A percentile compares a stretch with the other conserved stretches of the same genome.
phyloP scores from a whole-genome alignment of 2,888 invertebrate genomes.

The Lepidochrysops patricia region DNA sequence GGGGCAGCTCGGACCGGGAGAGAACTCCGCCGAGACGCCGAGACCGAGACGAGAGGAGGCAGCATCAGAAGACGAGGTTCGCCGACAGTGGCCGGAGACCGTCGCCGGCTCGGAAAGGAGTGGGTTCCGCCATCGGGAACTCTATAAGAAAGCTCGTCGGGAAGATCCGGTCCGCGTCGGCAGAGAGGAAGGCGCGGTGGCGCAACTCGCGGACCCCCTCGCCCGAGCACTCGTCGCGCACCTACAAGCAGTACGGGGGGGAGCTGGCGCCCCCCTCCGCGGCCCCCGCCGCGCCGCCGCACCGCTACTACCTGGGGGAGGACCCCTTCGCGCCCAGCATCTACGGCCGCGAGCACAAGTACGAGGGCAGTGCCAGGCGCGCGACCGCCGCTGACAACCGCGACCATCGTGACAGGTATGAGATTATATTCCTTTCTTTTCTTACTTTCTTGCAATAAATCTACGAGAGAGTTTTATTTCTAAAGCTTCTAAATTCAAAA shows the following conservation, averaged over 20 bases:
- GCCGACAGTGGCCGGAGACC: slow-evolving; percentile 61
- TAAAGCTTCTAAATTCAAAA: no score
- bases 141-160: slow-evolving; percentile 88
- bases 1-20: slow-evolving; percentile 58
- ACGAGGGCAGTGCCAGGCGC: slow-evolving; percentile 78
- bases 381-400: slow-evolving; percentile 57
- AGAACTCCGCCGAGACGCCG: slow-evolving; percentile 64
- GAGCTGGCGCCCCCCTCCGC: slow-evolving; percentile 64
- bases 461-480: no score
- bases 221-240: slow-evolving; percentile 71
- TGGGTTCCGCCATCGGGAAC: slow-evolving; percentile 81
- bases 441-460: no score
- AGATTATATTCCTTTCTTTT: slow-evolving; percentile 11
- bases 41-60: slow-evolving; percentile 69
- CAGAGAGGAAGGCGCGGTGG: slow-evolving; percentile 79
- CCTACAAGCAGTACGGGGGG: slow-evolving; percentile 67
- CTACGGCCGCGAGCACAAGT: slow-evolving; percentile 89
- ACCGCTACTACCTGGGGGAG: slow-evolving; percentile 89
- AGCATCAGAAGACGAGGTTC: slow-evolving; percentile 83
- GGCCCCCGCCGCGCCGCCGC: slow-evolving; percentile 74
- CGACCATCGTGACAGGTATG: slow-evolving; percentile 68
- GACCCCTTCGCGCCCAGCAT: slow-evolving; percentile 90
- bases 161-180: slow-evolving; percentile 83
- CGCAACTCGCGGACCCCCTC: slow-evolving; percentile 76
- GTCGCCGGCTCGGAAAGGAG: slow-evolving; percentile 63